phyloP scores from a whole-genome alignment of 2,113 vertebrate species.

The Pelobates fuscus region DNA sequence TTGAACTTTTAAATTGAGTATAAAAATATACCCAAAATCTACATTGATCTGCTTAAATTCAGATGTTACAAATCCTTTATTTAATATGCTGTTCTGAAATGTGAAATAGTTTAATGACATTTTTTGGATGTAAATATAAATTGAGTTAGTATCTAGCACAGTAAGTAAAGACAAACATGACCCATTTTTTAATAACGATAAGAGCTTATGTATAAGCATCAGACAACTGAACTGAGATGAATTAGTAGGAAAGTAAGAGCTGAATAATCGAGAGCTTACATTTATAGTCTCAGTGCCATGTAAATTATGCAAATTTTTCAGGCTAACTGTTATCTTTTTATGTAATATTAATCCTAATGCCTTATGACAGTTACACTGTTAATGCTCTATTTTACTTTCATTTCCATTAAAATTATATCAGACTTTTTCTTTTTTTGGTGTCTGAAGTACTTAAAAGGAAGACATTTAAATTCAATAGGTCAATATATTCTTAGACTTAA shows the following conservation, averaged over 20 bases:
- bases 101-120: too few species aligned
- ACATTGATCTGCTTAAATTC: too few species aligned
- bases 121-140: conserved; percentile 17
- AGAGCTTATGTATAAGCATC: conserved; percentile 13
- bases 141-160: conserved; percentile 11
- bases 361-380: conserved; percentile 44
- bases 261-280: conserved; percentile 55
- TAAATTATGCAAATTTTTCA: conserved; percentile 64
- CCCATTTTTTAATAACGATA: conserved; percentile 26
- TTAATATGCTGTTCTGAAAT: too few species aligned
- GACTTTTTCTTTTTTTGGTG: conserved; percentile 18
- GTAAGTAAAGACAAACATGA: conserved; percentile 29
- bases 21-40: too few species aligned
- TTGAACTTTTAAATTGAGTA: too few species aligned
- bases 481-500: conserved; percentile 15
- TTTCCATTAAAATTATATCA: conserved; percentile 36
- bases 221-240: conserved; percentile 10
- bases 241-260: conserved; percentile 34
- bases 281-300: conserved; percentile 55
- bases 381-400: conserved; percentile 44
- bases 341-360: conserved; percentile 45
- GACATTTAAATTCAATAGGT: conserved; percentile 31
- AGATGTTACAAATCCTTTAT: too few species aligned
- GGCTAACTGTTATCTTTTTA: conserved; percentile 58
- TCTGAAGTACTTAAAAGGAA: conserved; percentile 31